Base-by-base conservation (phyloP, 1,140 invertebrate species). In the Trichomalopsis sarcophagae region DNA sequence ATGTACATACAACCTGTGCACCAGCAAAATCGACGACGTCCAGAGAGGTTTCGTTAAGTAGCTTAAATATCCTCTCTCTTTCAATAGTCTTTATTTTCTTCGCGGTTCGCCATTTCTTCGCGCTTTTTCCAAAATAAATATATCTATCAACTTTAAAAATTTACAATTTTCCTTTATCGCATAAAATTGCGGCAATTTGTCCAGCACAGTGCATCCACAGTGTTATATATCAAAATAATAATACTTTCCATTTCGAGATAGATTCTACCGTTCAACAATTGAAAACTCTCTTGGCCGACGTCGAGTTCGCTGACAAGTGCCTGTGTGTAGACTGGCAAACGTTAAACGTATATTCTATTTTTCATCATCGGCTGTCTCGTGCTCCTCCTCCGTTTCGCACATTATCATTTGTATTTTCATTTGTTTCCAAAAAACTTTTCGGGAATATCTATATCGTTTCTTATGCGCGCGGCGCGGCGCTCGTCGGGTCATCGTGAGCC, bases 61-160 rank as follows among this genome's bases (percentile, higher is more conserved):
- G 47, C 83, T 36, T 80, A 69, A 55, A 80, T 62, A 75, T 80
- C 23, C 66, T 77, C 75, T 44, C 66, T 77, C 75, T 44, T 79
- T 75, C 55, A 62, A 73, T 50, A 33, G 13, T 80, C 47, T 80
- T 81, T 80, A 36, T 84, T 81, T 62, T 50, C 30, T 79, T 21
- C 50, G 55, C 21, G 17, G 21, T 62, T 62, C n/a, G 5, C 5
- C 33, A 21, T 76, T 83, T 82, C 9, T 83, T 76, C 36, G 47
- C 33, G 33, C 33, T 73, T 83, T 71, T 81, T 86, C 69, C 30
- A 81, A 84, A 87, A 84, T 82, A 81, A 87, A 87, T 87, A 87
- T 87, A 84, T 87, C 83, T 81, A 84, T 87, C 78, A 85, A 87
- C 79, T 87, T 87, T 84, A 81, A 87, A 87, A 84, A 86, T 84